Base-by-base conservation (phyloP, 2,797 vertebrate genomes). In the Rhadinocentrus ornatus region DNA sequence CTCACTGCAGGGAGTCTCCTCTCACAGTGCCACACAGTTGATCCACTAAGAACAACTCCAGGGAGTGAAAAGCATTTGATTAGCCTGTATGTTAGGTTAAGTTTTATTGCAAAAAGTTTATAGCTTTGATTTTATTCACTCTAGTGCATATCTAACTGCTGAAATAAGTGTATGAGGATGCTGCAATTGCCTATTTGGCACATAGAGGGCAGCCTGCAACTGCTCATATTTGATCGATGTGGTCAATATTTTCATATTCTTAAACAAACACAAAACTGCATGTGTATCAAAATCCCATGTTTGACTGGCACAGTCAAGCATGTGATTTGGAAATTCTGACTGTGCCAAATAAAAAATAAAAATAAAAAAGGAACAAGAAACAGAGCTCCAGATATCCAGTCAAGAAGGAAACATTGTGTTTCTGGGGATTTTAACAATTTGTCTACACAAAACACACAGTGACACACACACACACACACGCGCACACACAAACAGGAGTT, bases 121-220 rank as follows among this genome's bases (percentile, higher is more conserved):
- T 35, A 57, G 37, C 31, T n/a, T 22, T 26, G 22, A 35, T 66
- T 7, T 56, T 22, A 39, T 55, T 26, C 32, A 34, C 56, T 50
- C 24, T 61, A 29, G 26, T 35, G 26, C 37, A 65, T 32, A 9
- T 65, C 37, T 41, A 35, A 48, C 56, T 64, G 41, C 16, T 62
- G n/a, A 55, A 67, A 39, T 32, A 16, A 61, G 56, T 60, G 24
- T 26, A 66, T 10, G 15, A 41, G 22, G 3, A 57, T 12, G 1
- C 9, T 88, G 90, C 48, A 85, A 62, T 86, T 78, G 16, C 57
- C 22, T 3, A 2, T 48, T 41, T 32, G 20, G 72, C 78, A 87
- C 61, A 74, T 84, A 92, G 93, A 88, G 88, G 92, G 92, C 92
- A 93, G 90, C 70, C 78, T 87, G 62, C 60, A 62, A 31, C 78